Base-by-base conservation (phyloP, 2,888 invertebrate species). In the Pantelozetes paolii region DNA sequence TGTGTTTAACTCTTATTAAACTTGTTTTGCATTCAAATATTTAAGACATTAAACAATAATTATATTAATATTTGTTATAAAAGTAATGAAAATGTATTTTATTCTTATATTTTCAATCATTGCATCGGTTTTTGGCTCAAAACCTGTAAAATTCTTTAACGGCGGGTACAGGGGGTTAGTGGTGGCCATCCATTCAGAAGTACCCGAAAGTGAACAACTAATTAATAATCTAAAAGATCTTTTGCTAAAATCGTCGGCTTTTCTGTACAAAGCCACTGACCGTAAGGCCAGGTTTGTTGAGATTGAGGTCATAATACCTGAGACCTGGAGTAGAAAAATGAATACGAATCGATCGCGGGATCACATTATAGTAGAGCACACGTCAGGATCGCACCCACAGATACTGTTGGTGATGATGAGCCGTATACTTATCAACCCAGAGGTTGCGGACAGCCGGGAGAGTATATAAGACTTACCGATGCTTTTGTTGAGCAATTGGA, bases 351-450 rank as follows among this genome's bases (percentile, higher is more conserved):
- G 6, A 74, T 74, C 9, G 74, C 71, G 1, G 75, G 72, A 15
- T 74, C 74, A 54, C 74, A 72, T 40, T 79, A 80, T 59, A 76
- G 77, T 64, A 78, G 82, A 40, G 83, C 86, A 13, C 87, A 88
- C 79, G 82, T 88, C 67, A 80, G 85, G 36, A 78, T 83, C 2
- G 82, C 86, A 30, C 84, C 84, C 3, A 80, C 81, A 13, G 84
- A 85, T 32, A 84, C 85, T 6, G 81, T 86, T 62, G 86, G 85
- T 76, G 83, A 83, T 3, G 83, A 84, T 78, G 79, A 82, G 13
- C 83, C 86, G n/a, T 87, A 86, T 85, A 88, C 88, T 0, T 86
- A 87, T 79, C 88, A 88, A 79, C 85, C 86, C 2, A 82, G 85
- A 32, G 86, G 86, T 13, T 88, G 88, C 78, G 87, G 87, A 5